These are phyloP conservation scores for Orientallactaga bullata DNA, from an alignment of 2,113 vertebrate genomes.

Conservation along the genomic window DNA sequence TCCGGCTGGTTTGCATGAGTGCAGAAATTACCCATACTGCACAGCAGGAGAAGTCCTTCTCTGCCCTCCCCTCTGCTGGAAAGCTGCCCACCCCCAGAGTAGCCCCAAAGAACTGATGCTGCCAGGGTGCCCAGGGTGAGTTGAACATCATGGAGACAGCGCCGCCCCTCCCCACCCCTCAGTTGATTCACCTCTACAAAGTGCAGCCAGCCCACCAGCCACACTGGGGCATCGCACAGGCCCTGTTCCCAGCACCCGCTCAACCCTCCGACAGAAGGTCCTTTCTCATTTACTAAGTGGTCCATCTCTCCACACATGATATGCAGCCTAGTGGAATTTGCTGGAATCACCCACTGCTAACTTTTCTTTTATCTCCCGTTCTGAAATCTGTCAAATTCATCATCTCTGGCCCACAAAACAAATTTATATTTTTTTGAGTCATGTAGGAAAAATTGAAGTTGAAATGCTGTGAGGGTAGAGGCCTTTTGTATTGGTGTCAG, in stretches of 20 bases:
- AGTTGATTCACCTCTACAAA: not conserved
- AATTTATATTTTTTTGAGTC: slow-evolving; percentile 75
- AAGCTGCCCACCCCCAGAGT: not conserved
- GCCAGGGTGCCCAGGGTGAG: not conserved
- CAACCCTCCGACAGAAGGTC: not conserved
- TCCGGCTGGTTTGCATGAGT: not conserved
- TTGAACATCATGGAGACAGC: not conserved
- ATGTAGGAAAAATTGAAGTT: slow-evolving; percentile 71
- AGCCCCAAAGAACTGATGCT: not conserved
- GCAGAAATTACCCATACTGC: not conserved
- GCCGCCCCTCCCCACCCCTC: too few species aligned
- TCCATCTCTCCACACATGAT: not conserved
- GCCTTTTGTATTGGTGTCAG: slow-evolving; percentile 79
- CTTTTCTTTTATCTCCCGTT: slow-evolving; percentile 65
- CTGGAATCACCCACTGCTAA: slow-evolving; percentile 46
- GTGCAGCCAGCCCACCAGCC: not conserved
- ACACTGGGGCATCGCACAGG: not conserved
- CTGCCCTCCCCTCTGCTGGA: not conserved
- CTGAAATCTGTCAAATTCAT: slow-evolving; percentile 76
- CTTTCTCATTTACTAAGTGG: not conserved
- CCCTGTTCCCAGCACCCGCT: accelerated
- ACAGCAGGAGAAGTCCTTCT: accelerated
- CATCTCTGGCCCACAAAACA: slow-evolving; percentile 72
- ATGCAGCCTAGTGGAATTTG: not conserved
- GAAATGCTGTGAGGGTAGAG: slow-evolving; percentile 63